phyloP scores from a whole-genome alignment of 2,797 vertebrate species.

The Rousettus madagascariensis region DNA sequence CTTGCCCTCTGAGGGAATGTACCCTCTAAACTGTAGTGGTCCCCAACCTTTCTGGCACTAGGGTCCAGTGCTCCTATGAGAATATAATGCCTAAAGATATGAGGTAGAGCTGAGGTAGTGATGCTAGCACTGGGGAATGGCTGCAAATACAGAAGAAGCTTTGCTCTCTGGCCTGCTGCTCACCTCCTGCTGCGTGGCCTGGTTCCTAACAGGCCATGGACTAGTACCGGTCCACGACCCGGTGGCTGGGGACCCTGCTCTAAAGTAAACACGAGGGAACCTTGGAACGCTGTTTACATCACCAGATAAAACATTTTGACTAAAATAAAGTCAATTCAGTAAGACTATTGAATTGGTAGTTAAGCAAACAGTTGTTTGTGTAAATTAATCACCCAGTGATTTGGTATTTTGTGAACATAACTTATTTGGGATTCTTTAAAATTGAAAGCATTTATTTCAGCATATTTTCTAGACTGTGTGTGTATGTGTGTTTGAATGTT shows the following conservation, averaged over 20 bases:
- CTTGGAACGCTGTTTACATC: not conserved
- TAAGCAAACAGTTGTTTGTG: not conserved
- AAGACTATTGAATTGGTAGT: not conserved
- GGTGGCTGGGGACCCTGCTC: too few relatives aligned
- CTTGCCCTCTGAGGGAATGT: not conserved
- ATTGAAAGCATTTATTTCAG: not conserved
- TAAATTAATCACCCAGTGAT: not conserved
- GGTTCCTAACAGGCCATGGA: too few relatives aligned
- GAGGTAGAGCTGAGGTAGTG: too few relatives aligned
- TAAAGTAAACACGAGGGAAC: not conserved
- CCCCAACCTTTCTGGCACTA: too few relatives aligned
- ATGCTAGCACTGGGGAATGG: too few relatives aligned
- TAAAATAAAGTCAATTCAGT: not conserved
- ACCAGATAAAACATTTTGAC: not conserved
- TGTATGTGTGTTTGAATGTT: not conserved
- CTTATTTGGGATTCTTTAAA: not conserved
- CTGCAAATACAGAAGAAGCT: too few relatives aligned
- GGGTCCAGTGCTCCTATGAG: too few relatives aligned
- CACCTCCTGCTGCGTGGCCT: too few relatives aligned
- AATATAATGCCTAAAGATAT: too few relatives aligned
- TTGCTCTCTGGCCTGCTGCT: too few relatives aligned
- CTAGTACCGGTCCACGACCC: too few relatives aligned
- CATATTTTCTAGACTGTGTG: not conserved
- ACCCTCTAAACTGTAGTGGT: too few relatives aligned
- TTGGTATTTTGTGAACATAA: not conserved